Evolutionary conservation across 2,113 vertebrate species (phyloP).

Genomic region (Reinhardtius hippoglossoides): DNA sequence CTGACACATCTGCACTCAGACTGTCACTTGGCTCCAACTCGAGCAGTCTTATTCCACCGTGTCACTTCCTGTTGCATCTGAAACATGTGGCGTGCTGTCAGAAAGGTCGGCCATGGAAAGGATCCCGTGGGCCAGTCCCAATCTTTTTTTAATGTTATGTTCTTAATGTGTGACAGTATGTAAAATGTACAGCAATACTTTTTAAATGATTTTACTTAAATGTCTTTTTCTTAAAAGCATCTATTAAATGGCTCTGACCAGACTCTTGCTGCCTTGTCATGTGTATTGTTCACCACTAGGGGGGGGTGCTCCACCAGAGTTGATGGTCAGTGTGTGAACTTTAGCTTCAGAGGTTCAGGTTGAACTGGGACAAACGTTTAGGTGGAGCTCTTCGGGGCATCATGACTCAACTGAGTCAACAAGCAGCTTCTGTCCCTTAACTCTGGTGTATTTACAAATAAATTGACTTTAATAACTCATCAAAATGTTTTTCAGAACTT

Average conservation of each 20-base stretch:
- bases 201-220: conserved; percentile 31
- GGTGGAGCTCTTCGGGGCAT: no score
- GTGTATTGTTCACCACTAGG: conserved; percentile 18
- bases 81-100: conserved; percentile 13
- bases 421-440: not conserved
- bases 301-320: not conserved
- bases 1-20: no score
- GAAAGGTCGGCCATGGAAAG: not conserved
- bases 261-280: not conserved
- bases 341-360: no score
- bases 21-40: no score
- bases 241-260: conserved; percentile 60
- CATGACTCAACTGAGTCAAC: no score
- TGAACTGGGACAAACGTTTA: no score
- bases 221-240: conserved; percentile 34
- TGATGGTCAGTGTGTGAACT: no score
- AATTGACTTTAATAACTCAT: no score
- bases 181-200: conserved; percentile 63
- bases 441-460: not conserved
- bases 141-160: not conserved
- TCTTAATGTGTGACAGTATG: conserved; percentile 30
- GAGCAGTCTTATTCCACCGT: no score
- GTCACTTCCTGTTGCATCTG: not conserved
- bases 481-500: no score
- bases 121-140: not conserved